Evolutionary conservation across 2,113 vertebrate species (phyloP), one percentile per base, ranked within the genome.

Genomic region (Ifrita kowaldi): DNA sequence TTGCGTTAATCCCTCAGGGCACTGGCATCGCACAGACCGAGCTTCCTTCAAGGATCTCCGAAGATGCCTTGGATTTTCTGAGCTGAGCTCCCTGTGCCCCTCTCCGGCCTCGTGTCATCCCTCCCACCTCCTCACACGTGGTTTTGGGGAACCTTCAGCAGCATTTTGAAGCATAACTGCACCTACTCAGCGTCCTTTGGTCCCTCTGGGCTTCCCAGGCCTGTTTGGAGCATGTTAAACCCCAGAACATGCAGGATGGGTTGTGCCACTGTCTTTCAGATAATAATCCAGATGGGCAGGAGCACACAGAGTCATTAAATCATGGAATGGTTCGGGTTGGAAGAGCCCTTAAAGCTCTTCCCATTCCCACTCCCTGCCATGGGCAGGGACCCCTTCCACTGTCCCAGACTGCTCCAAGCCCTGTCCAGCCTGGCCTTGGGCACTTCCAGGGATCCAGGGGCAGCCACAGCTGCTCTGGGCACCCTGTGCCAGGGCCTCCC

Each of bases 341-440:
- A 33, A 44, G 18, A 5, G 37, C 35, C 22, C 22, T 55, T 26
- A 15, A 64, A 41, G 17, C 9, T 15, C 14, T 32, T 64, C 21
- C 10, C 4, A 11, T 70, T 70, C 2, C 56, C n/a, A 46, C 4
- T 6, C 15, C 4, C 14, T 80, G 26, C 30, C 35, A 42, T 4
- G 21, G 16, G 9, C 57, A 71, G 35, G 21, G 50, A 42, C 42
- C 22, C 5, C 3, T 80, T 1, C 27, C 69, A 46, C 13, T 10
- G 0, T 6, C 18, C 33, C 27, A 24, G 37, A 6, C 0, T 39
- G 27, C 12, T 59, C 12, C 76, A 13, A 87, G 32, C 7, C 27
- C 33, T 22, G 46, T 33, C 33, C 63, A 78, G 0, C 16, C 27
- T n/a, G 52, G 23, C 13, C 59, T 52, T 4, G 60, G 23, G 0